Percentiles rank a stretch among this genome's conserved stretches.
Conservation (phyloP, 2,113 vertebrate species). For the Bothrops jararaca region DNA sequence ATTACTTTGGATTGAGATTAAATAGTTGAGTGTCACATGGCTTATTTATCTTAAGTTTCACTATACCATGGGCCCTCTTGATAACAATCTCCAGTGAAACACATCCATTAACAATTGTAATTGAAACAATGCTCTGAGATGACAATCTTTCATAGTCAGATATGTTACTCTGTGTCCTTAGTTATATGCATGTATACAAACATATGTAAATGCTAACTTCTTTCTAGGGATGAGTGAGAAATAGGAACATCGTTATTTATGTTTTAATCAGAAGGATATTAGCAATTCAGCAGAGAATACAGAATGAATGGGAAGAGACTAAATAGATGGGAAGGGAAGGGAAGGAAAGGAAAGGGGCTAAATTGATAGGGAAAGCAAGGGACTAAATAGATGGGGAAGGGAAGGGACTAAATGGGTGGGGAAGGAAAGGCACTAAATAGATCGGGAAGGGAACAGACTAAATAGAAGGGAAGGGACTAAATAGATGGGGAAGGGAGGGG, state of each 20-base stretch:
- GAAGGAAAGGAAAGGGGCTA: background rate
- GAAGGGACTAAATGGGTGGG: too few species aligned
- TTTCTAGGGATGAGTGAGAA: background rate
- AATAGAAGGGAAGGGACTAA: too few species aligned
- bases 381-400: too few species aligned
- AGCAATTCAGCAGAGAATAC: background rate
- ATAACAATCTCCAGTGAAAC: background rate
- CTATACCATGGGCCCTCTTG: background rate
- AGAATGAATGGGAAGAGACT: background rate
- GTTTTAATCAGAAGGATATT: background rate
- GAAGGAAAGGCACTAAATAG: background rate
- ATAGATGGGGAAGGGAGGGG: too few species aligned
- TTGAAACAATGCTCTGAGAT: background rate
- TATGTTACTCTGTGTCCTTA: background rate
- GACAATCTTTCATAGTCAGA: background rate
- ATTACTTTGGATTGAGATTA: slow-evolving; percentile 12
- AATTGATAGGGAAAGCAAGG: background rate
- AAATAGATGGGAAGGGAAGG: background rate
- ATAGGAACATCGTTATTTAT: background rate
- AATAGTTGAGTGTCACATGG: background rate
- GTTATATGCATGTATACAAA: background rate
- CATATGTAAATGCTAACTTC: background rate
- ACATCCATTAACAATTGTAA: background rate
- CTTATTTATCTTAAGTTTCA: background rate
- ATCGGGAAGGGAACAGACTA: background rate